phyloP scores from a whole-genome alignment of 2,797 vertebrate species.

The Parotocinclus haroldoi region DNA sequence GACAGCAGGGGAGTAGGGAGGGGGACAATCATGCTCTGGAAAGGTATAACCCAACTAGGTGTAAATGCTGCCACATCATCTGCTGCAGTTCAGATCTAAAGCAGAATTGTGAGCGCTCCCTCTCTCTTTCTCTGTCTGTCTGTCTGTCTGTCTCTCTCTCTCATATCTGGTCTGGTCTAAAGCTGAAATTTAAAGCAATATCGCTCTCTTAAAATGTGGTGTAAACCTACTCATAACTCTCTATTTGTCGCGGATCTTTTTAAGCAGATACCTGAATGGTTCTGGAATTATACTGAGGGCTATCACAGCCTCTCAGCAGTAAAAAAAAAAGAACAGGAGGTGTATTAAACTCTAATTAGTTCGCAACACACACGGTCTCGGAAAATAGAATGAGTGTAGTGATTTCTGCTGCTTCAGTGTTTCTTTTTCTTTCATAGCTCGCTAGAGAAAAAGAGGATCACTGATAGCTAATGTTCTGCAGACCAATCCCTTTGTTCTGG shows the following conservation, averaged over 20 bases:
- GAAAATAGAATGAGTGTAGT: not conserved
- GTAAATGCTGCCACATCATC: too few species aligned
- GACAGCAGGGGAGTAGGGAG: too few species aligned
- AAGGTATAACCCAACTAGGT: too few species aligned
- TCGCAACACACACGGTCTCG: constrained; percentile 12
- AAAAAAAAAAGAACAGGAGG: constrained; percentile 22
- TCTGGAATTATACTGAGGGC: constrained; percentile 21
- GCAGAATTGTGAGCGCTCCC: too few species aligned
- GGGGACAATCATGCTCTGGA: too few species aligned
- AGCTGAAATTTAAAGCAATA: too few species aligned
- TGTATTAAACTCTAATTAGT: constrained; percentile 38
- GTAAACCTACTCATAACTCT: not conserved
- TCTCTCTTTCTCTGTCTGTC: too few species aligned
- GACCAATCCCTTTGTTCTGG: constrained; percentile 16
- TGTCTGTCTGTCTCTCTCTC: too few species aligned
- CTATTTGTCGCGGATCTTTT: not conserved
- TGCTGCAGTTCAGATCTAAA: too few species aligned
- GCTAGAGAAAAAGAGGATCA: constrained; percentile 24
- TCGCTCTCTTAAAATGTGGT: too few species aligned
- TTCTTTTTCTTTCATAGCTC: constrained; percentile 29
- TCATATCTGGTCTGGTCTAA: too few species aligned
- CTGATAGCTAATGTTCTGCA: constrained; percentile 28
- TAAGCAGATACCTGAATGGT: constrained; percentile 15
- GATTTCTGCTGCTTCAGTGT: constrained; percentile 9
- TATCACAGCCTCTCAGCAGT: constrained; percentile 13